Percentiles rank a stretch among this genome's conserved stretches.
These are phyloP conservation scores for Seira musarum DNA, from an alignment of 2,888 invertebrate species.

Conservation along the genomic window DNA sequence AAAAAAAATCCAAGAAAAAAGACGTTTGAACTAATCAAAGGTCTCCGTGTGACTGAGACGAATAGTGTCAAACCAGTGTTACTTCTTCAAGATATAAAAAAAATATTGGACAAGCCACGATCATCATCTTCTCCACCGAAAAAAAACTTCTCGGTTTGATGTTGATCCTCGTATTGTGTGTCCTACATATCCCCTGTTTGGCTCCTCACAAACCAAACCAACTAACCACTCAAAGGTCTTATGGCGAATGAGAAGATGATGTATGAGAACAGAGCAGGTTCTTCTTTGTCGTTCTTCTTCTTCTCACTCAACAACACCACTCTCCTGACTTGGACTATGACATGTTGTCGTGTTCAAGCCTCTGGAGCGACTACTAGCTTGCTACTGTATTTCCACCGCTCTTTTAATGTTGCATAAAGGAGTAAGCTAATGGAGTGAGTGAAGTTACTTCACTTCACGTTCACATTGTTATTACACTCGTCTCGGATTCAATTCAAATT, in stretches of 20 bases:
- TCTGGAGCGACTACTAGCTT: slow-evolving; percentile 55
- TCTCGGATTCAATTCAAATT: too few relatives aligned
- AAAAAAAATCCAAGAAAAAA: too few relatives aligned
- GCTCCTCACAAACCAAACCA: neutral
- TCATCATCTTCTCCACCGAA: neutral
- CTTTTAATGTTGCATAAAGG: slow-evolving; percentile 15
- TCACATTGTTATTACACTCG: too few relatives aligned
- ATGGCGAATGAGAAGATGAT: too few relatives aligned
- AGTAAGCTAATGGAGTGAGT: too few relatives aligned
- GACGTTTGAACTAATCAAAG: slow-evolving; percentile 37
- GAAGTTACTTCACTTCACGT: too few relatives aligned
- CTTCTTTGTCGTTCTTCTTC: too few relatives aligned
- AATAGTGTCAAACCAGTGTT: slow-evolving; percentile 46
- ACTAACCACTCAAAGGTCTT: too few relatives aligned
- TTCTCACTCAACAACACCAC: neutral
- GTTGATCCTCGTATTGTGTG: too few relatives aligned
- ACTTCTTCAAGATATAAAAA: slow-evolving; percentile 31
- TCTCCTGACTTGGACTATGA: neutral
- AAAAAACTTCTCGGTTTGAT: neutral
- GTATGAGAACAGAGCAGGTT: neutral
- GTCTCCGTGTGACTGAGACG: slow-evolving; percentile 50
- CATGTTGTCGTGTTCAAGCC: slow-evolving; percentile 51
- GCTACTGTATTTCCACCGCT: slow-evolving; percentile 37
- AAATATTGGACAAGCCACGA: too few relatives aligned
- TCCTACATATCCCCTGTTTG: neutral